These are phyloP conservation scores for Cynopterus brachyotis DNA, from an alignment of 2,113 vertebrate genomes.

Conservation along the genomic window DNA sequence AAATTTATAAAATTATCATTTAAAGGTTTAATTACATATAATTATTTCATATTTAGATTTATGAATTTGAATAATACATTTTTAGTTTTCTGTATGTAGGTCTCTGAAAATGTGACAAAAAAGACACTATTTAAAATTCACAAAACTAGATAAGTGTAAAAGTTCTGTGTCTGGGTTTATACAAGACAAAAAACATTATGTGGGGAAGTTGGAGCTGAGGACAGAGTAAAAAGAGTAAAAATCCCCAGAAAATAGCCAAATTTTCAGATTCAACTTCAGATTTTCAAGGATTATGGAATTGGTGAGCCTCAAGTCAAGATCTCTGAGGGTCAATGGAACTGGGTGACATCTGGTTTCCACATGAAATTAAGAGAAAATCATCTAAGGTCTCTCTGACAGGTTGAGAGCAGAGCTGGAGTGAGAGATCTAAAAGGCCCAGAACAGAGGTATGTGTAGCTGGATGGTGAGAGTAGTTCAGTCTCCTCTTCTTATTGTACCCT, in stretches of 20 bases:
- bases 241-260: not conserved
- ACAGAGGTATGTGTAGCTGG: accelerated
- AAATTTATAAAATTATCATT: not conserved
- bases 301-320: not conserved
- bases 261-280: not conserved
- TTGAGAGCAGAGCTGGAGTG: not conserved
- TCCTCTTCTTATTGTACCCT: not conserved
- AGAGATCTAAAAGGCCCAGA: not conserved
- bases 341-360: not conserved
- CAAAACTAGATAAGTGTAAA: not conserved
- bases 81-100: not conserved
- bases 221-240: not conserved
- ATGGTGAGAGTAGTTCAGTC: not conserved
- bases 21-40: not conserved
- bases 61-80: not conserved
- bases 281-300: not conserved
- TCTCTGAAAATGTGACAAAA: not conserved
- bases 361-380: not conserved
- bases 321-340: not conserved
- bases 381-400: not conserved
- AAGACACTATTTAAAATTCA: not conserved
- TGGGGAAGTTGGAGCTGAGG: not conserved
- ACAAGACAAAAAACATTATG: not conserved
- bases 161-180: not conserved
- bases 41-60: not conserved